Evolutionary conservation across 2,113 vertebrate genomes (phyloP).

Genomic region (Ornithorhynchus anatinus): DNA sequence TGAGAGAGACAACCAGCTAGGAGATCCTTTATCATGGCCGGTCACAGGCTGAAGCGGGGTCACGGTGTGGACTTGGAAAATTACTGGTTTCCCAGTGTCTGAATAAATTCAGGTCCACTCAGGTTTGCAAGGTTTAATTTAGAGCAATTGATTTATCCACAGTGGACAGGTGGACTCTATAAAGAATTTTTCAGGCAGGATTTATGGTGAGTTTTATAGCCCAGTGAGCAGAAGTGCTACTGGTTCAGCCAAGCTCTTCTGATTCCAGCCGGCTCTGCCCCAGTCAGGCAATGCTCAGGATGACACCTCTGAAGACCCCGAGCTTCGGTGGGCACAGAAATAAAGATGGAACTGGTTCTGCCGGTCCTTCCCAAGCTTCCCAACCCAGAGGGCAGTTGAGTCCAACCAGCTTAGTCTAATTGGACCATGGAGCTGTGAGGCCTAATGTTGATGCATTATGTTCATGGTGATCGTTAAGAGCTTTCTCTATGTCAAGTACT

Average conservation of each 20-base stretch:
- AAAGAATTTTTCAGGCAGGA: constrained; percentile 63
- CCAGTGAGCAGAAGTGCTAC: constrained; percentile 25
- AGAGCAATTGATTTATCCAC: constrained; percentile 74
- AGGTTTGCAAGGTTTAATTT: constrained; percentile 74
- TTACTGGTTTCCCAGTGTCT: constrained; percentile 66
- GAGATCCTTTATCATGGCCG: constrained; percentile 56
- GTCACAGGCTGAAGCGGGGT: constrained; percentile 63
- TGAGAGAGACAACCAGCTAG: constrained; percentile 33
- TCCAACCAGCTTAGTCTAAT: too few relatives aligned
- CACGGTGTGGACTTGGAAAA: constrained; percentile 74
- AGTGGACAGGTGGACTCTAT: constrained; percentile 69
- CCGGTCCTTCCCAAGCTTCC: too few relatives aligned
- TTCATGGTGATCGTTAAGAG: too few relatives aligned
- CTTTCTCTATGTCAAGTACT: too few relatives aligned
- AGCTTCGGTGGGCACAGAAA: too few relatives aligned
- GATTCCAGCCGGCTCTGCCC: constrained; percentile 19
- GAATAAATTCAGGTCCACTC: constrained; percentile 72
- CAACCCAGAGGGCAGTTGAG: too few relatives aligned
- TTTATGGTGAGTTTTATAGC: constrained; percentile 54
- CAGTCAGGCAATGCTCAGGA: not conserved
- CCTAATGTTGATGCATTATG: too few relatives aligned
- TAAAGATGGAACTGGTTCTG: too few relatives aligned
- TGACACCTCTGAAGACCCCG: too few relatives aligned
- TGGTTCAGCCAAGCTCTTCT: constrained; percentile 12
- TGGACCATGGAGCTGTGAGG: too few relatives aligned